Conservation (phyloP, 2,113 vertebrate species). For the Halichoeres trimaculatus region DNA sequence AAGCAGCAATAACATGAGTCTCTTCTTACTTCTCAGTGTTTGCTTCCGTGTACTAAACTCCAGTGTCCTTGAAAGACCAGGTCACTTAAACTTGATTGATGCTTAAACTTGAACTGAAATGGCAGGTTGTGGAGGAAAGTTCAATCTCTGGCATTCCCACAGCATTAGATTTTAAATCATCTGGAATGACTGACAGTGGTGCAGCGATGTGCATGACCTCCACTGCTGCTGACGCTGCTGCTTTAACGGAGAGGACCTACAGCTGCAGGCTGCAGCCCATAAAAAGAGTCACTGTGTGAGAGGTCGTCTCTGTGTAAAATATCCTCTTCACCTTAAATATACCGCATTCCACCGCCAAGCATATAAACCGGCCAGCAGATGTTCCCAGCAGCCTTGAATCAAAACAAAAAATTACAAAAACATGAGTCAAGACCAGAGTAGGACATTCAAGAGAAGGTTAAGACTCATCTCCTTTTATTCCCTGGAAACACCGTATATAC, state of each 20-base stretch:
- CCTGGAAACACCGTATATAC: constrained; percentile 77
- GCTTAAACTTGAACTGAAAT: background rate
- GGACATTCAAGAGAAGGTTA: constrained; percentile 34
- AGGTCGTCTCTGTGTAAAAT: constrained; percentile 5
- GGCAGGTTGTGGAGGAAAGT: background rate
- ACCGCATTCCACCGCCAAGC: constrained; percentile 7
- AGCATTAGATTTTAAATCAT: constrained; percentile 25
- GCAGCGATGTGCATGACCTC: constrained; percentile 49
- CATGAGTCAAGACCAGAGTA: background rate
- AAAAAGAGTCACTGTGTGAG: constrained; percentile 20
- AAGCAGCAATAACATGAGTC: too few species aligned
- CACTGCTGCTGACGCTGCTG: constrained; percentile 38
- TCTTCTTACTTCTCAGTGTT: too few species aligned
- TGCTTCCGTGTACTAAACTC: background rate
- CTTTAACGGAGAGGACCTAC: constrained; percentile 32
- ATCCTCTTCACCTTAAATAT: background rate
- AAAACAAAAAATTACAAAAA: background rate
- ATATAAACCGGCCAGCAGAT: constrained; percentile 23
- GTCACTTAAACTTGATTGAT: background rate
- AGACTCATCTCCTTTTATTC: constrained; percentile 74
- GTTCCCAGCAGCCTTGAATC: background rate
- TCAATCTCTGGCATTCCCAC: constrained; percentile 1
- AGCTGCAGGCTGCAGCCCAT: background rate
- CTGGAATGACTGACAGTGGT: constrained; percentile 45
- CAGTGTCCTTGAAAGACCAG: background rate